A percentile compares a stretch with the other conserved stretches of the same genome.
Evolutionary conservation across 1,140 invertebrate species (phyloP).

Genomic region (Sesamia nonagrioides): DNA sequence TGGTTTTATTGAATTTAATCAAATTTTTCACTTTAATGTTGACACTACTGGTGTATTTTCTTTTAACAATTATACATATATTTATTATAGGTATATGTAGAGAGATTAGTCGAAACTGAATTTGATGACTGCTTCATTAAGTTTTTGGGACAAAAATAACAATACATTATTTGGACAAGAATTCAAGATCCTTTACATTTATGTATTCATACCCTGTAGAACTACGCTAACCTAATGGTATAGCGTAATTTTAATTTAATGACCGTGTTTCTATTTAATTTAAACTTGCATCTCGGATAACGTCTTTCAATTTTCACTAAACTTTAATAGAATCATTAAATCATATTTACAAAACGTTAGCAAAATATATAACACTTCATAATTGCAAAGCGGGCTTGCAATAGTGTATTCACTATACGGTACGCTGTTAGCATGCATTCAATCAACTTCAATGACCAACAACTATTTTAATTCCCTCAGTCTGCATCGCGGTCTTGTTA

Average conservation of each 20-base stretch:
- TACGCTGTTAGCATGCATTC: slow-evolving; percentile 10
- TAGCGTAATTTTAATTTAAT: too few species aligned
- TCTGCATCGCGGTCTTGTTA: slow-evolving; percentile 23
- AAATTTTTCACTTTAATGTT: background rate
- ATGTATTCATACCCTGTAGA: too few species aligned
- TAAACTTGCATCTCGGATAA: background rate
- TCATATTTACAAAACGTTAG: background rate
- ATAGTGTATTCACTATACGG: background rate
- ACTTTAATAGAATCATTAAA: background rate
- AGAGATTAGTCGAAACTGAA: background rate
- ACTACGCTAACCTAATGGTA: too few species aligned
- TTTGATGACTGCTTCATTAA: background rate
- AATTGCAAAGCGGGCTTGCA: background rate
- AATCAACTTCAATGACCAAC: slow-evolving; percentile 15
- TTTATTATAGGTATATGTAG: too few species aligned
- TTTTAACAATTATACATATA: background rate
- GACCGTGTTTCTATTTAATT: background rate
- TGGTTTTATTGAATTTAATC: slow-evolving; percentile 7
- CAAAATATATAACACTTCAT: background rate
- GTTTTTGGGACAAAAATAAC: background rate
- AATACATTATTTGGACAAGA: too few species aligned
- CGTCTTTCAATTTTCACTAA: too few species aligned
- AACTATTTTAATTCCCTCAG: slow-evolving; percentile 25
- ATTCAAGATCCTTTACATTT: too few species aligned
- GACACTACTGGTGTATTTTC: background rate